Evolutionary conservation across 2,797 vertebrate genomes (phyloP), one percentile per base, ranked within the genome.

Genomic region (Pipistrellus pygmaeus): DNA sequence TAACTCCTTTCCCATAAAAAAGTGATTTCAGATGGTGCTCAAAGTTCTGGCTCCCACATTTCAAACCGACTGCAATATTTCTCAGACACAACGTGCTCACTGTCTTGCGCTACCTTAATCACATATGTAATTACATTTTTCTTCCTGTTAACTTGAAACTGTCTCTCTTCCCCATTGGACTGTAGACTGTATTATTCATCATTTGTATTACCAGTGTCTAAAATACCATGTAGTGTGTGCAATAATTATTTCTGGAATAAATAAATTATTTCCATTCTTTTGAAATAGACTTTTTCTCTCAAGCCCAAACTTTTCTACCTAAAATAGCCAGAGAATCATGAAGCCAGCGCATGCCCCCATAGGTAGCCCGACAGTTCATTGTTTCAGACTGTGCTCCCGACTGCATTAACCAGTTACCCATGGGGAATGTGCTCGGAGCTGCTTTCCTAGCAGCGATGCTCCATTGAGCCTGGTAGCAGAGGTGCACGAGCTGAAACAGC

Each of bases 281-380:
- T 78, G 32, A 96, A 91, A 91, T 14, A 80, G 10, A 27, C 4
- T 88, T 90, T 55, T 93, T 83, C 77, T 90, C 82, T 82, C 46
- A 35, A 77, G 64, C 4, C 1, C 53, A 90, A 77, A 35, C 14
- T 73, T 20, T 60, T 86, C 81, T 64, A 85, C 35, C 32, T 91
- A 66, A 92, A 38, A 27, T 0, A 48, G 4, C 44, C 68, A 53
- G 11, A 20, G 35, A 85, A 53, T 48, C 41, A 57, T 23, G 55
- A 93, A 95, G 11, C n/a, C 62, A 89, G 60, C 88, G 21, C 6
- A 32, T 13, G 8, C 41, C 27, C 10, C 72, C 53, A 51, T 38
- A 53, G 15, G 11, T 3, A 84, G 64, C 5, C 71, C 27, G 60
- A 2, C 0, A 89, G 21, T 60, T 69, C n/a, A 15, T 27, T 55